phyloP scores from a whole-genome alignment of 2,888 invertebrate species.

The Caenorhabditis uteleia region DNA sequence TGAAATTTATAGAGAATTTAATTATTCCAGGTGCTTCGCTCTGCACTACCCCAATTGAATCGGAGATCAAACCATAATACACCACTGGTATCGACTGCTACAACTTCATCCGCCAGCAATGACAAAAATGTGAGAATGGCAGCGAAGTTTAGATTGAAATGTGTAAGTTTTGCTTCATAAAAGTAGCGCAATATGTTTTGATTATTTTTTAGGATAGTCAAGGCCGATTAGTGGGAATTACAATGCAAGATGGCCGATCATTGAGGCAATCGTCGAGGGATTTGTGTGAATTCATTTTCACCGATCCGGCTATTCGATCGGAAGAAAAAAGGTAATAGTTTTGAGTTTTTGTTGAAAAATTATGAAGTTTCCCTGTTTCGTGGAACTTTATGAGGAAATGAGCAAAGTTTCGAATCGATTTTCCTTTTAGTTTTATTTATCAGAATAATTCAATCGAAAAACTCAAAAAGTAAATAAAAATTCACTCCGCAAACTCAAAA shows the following conservation, averaged over 20 bases:
- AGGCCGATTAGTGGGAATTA: constrained; percentile 10
- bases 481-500: no score
- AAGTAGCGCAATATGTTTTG: neutral
- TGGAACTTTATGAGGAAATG: no score
- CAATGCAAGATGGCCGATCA: constrained; percentile 13
- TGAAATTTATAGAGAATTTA: neutral
- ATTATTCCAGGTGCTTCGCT: constrained; percentile 20
- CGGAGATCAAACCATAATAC: no score
- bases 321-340: constrained; percentile 11
- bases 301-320: constrained; percentile 16
- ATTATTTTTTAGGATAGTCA: constrained; percentile 3
- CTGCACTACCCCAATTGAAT: constrained; percentile 17
- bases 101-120: neutral
- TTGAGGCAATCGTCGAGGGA: constrained; percentile 20
- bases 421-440: no score
- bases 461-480: no score
- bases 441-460: no score
- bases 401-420: no score
- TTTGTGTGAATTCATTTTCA: constrained; percentile 21
- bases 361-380: no score
- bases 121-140: constrained; percentile 10
- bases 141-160: constrained; percentile 14
- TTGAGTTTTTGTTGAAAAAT: neutral
- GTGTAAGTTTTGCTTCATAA: constrained; percentile 3
- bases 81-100: no score